Base-by-base conservation (phyloP, 2,888 invertebrate species). In the Tetragonisca angustula region DNA sequence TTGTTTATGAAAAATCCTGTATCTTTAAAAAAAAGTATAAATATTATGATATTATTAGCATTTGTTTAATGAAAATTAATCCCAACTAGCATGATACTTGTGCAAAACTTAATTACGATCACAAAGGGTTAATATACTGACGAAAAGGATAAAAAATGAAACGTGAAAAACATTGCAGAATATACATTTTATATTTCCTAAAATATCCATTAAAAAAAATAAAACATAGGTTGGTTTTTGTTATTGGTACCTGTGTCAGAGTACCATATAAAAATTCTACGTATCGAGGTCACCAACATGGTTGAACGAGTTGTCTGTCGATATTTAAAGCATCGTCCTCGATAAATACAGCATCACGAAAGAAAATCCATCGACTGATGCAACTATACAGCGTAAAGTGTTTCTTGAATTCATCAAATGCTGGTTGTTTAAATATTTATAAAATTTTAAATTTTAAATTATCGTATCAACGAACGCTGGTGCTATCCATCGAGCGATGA, bases 311-410 rank as follows among this genome's bases (percentile, higher is more conserved):
- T 69, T 68, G 21, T 67, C 62, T 49, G 54, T 3, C 67, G 67
- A 73, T 81, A 81, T 81, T 78, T 81, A 81, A 78, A 78, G 73
- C 77, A 32, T 19, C 24, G 68, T 17, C 61, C 73, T 69, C 77
- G 54, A 79, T 79, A 75, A 75, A 56, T 75, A 52, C 50, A n/a
- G 61, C 27, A 68, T 52, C n/a, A 5, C 52, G 43, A 52, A 75
- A 61, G 19, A n/a, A 74, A 67, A 52, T 43, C 32, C 32, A n/a
- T 27, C 19, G n/a, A 72, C 3, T 67, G 21, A 68, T 24, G 19
- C 36, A 9, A 24, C 27, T 27, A 27, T 4, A 17, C 9, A 61
- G 52, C 19, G 19, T 61, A 24, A 43, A 43, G 9, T 36, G 9
- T 61, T 61, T 61, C 19, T 27, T 6, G 4, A 24, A 9, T 24